Conservation (phyloP, 2,113 vertebrate species). For the Pongo abelii region DNA sequence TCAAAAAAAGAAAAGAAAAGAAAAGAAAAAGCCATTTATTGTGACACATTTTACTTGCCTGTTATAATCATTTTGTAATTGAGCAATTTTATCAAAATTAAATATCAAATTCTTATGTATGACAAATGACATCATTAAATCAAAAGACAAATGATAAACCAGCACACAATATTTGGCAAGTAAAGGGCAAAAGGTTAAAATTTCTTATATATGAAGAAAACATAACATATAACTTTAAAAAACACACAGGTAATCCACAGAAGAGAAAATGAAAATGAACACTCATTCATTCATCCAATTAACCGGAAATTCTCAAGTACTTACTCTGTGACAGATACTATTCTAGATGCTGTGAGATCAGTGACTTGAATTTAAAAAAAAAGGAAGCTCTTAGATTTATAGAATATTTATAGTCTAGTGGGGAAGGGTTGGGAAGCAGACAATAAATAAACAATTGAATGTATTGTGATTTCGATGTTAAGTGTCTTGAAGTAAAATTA, state of each 20-base stretch:
- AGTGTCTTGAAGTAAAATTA: not conserved
- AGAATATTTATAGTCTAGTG: not conserved
- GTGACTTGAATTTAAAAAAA: not conserved
- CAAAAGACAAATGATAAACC: not conserved
- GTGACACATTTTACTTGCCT: not conserved
- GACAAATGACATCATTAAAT: not conserved
- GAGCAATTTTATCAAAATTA: not conserved
- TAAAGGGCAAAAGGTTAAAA: not conserved
- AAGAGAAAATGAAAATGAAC: not conserved
- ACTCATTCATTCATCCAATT: not conserved
- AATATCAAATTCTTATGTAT: not conserved
- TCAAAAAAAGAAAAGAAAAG: not conserved
- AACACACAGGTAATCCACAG: not conserved
- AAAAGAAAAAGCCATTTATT: not conserved
- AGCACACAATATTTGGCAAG: not conserved
- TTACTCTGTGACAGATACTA: not conserved
- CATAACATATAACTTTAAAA: not conserved
- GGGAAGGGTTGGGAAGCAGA: not conserved
- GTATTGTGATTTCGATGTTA: not conserved
- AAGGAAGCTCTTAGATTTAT: not conserved
- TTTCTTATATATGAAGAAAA: not conserved
- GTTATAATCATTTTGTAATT: constrained; percentile 24
- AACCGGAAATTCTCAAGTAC: not conserved
- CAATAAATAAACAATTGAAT: not conserved
- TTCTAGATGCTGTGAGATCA: not conserved